These are phyloP conservation scores for Gasterosteus nipponicus DNA, from an alignment of 2,113 vertebrate genomes.

Conservation along the genomic window DNA sequence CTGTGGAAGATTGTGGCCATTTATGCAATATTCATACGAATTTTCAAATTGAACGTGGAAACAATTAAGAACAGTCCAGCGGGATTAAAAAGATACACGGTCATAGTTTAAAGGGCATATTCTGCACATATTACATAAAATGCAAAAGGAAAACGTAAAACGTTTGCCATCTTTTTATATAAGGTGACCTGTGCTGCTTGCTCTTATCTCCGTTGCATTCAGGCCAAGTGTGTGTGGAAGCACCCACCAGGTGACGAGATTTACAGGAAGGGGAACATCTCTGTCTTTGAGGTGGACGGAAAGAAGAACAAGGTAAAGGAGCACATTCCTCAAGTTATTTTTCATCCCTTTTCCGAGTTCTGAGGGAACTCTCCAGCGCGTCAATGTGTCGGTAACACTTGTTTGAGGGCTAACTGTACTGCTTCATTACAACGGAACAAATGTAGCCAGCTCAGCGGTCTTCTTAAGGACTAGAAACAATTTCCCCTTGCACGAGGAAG, in stretches of 20 bases:
- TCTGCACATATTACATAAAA: not conserved
- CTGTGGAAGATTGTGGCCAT: not conserved
- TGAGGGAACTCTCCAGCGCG: not conserved
- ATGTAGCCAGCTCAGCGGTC: not conserved
- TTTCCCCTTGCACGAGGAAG: not conserved
- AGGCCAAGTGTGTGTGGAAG: constrained; percentile 99
- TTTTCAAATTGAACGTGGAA: not conserved
- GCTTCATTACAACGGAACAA: not conserved
- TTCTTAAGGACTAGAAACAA: not conserved
- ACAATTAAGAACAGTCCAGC: not conserved
- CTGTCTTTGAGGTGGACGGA: constrained; percentile 97
- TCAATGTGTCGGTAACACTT: not conserved
- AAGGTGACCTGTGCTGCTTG: not conserved
- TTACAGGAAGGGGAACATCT: constrained; percentile 94
- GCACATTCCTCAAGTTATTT: not conserved
- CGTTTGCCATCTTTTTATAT: not conserved
- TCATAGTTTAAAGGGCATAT: not conserved
- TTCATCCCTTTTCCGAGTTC: too few relatives aligned
- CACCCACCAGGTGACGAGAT: constrained; percentile 97
- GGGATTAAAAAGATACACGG: not conserved
- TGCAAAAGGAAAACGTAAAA: not conserved
- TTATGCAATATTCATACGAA: not conserved
- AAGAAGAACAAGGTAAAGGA: constrained; percentile 94
- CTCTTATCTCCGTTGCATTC: not conserved
- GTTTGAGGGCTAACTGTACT: not conserved